A percentile compares a stretch with the other conserved stretches of the same genome.
phyloP scores from a whole-genome alignment of 2,797 vertebrate genomes.

The Epinephelus malabaricus region DNA sequence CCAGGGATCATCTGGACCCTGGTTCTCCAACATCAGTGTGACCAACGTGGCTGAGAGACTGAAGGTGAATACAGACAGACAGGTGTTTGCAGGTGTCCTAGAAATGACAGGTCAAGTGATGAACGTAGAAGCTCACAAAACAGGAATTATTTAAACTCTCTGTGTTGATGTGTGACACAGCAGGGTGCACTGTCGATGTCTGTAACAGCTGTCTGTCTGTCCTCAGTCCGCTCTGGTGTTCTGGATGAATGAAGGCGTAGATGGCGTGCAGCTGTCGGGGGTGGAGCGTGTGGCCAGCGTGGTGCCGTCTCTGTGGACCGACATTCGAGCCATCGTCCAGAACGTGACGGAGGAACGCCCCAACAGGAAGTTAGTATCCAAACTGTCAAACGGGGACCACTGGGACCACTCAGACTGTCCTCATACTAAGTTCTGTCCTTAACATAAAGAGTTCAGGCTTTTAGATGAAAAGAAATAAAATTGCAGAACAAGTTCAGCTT shows the following conservation, averaged over 20 bases:
- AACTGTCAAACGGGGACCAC: neutral
- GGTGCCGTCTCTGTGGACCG: conserved; percentile 70
- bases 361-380: conserved; percentile 62
- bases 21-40: conserved; percentile 82
- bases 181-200: too few species aligned
- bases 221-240: conserved; percentile 86
- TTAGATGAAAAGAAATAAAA: too few species aligned
- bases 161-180: too few species aligned
- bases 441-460: too few species aligned
- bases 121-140: too few species aligned
- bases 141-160: too few species aligned
- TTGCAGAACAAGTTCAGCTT: too few species aligned
- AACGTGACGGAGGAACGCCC: conserved; percentile 72
- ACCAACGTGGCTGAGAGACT: conserved; percentile 76
- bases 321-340: conserved; percentile 78
- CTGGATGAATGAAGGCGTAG: conserved; percentile 87
- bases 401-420: too few species aligned
- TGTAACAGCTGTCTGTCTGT: neutral
- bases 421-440: too few species aligned
- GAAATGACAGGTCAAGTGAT: too few species aligned
- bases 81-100: too few species aligned
- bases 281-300: conserved; percentile 75
- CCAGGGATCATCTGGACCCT: conserved; percentile 74
- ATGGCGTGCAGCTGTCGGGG: conserved; percentile 87
- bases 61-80: conserved; percentile 68